Percentiles rank a stretch among this genome's conserved stretches.
phyloP scores from a whole-genome alignment of 2,888 invertebrate species.

The Leucania comma region DNA sequence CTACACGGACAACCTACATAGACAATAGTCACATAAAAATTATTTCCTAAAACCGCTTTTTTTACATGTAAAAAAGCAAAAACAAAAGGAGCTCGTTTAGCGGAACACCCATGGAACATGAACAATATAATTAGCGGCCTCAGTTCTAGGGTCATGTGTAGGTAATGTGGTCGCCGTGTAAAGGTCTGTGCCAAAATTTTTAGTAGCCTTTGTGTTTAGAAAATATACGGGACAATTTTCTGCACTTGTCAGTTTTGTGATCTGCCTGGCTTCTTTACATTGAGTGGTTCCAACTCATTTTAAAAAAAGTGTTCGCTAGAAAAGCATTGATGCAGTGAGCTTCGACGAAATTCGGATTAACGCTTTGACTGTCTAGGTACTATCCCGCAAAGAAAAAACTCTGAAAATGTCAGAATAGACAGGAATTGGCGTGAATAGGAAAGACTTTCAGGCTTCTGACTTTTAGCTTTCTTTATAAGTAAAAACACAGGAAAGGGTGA shows the following conservation, averaged over 20 bases:
- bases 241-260: background rate
- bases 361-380: no score
- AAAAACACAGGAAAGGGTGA: no score
- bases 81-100: slow-evolving; percentile 39
- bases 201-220: slow-evolving; percentile 35
- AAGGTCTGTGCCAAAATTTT: slow-evolving; percentile 14
- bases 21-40: background rate
- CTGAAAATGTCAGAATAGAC: no score
- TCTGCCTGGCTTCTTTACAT: no score
- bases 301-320: no score
- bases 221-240: slow-evolving; percentile 16
- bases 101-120: slow-evolving; percentile 34
- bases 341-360: no score
- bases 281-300: no score
- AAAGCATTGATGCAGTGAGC: no score
- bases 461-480: no score
- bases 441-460: no score
- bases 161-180: slow-evolving; percentile 46
- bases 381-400: no score
- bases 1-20: background rate
- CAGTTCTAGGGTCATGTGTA: slow-evolving; percentile 42
- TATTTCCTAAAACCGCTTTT: background rate
- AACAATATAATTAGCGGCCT: slow-evolving; percentile 57
- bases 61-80: slow-evolving; percentile 8
- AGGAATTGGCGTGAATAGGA: no score